Percentiles rank a stretch among this genome's conserved stretches.
Conservation (phyloP, 2,888 invertebrate species). For the Hanleya hanleyi region DNA sequence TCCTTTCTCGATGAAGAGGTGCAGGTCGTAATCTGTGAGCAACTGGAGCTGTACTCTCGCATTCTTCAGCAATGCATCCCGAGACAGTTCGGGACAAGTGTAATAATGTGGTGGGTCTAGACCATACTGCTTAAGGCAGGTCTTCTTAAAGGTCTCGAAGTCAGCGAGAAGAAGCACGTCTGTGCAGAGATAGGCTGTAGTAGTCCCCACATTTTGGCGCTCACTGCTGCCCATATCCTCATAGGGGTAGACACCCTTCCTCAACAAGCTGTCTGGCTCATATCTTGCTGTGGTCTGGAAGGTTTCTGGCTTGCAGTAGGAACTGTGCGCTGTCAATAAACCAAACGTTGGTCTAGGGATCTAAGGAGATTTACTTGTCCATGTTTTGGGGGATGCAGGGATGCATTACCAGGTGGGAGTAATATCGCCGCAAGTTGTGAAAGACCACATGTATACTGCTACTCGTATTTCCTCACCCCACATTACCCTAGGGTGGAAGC, state of each 20-base stretch:
- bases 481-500: too few species aligned
- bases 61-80: constrained; percentile 58
- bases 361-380: constrained; percentile 41
- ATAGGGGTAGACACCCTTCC: constrained; percentile 61
- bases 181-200: constrained; percentile 44
- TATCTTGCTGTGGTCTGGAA: background rate
- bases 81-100: constrained; percentile 57
- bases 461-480: too few species aligned
- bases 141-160: constrained; percentile 60
- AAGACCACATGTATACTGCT: constrained; percentile 35
- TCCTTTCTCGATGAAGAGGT: constrained; percentile 42
- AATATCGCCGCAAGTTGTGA: constrained; percentile 28
- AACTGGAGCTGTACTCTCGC: constrained; percentile 50
- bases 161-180: constrained; percentile 60
- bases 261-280: constrained; percentile 12
- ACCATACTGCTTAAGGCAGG: constrained; percentile 45
- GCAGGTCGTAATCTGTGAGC: constrained; percentile 53
- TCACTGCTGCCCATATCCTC: constrained; percentile 57
- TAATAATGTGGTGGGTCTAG: constrained; percentile 56
- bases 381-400: constrained; percentile 33
- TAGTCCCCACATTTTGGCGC: constrained; percentile 50
- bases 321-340: constrained; percentile 25
- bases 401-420: constrained; percentile 32
- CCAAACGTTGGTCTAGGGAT: constrained; percentile 43
- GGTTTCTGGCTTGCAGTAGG: too few species aligned